Base-by-base conservation (phyloP, 2,888 invertebrate species). In the Cerastis leucographa region DNA sequence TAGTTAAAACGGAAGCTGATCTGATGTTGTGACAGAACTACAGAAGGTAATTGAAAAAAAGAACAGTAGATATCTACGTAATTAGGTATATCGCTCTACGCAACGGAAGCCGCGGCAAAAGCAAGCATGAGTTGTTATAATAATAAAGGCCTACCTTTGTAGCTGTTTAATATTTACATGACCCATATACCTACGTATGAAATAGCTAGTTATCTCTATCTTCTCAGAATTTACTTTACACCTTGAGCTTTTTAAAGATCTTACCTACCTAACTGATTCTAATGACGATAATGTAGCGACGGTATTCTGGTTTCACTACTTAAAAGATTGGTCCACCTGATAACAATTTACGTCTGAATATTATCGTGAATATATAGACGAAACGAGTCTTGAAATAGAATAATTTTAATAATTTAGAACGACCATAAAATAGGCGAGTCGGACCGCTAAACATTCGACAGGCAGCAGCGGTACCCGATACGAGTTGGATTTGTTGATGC, bases 401-500 rank as follows among this genome's bases (percentile, higher is more conserved):
- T 85, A 88, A 88, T 85, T 87, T 88, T 86, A 84, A 85, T 81
- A 84, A 84, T 86, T 83, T 84, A 89, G 88, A 88, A 88, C 84
- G 84, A 75, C 82, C 85, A 87, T 90, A 88, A 91, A 90, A 84
- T 80, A 86, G 83, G 80, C 85, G 78, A 71, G 80, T 66, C 80
- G 74, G 82, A 76, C 70, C 62, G 81, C 78, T 82, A 77, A 77
- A 83, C 86, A 85, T 90, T 87, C 85, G 89, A 86, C 86, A 90
- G 90, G 90, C 90, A 88, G 85, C 79, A 59, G 74, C 79, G 81
- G 88, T 88, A 89, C 81, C 81, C 88, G 89, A 89, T 90, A 85
- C 88, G 85, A 88, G 80, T 85, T 80, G 64, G 46, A 78, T 82
- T 86, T 85, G 84, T 87, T 86, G 87, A 94, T 92, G 93, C 91